phyloP scores from a whole-genome alignment of 2,113 vertebrate species.

The Silurus meridionalis region DNA sequence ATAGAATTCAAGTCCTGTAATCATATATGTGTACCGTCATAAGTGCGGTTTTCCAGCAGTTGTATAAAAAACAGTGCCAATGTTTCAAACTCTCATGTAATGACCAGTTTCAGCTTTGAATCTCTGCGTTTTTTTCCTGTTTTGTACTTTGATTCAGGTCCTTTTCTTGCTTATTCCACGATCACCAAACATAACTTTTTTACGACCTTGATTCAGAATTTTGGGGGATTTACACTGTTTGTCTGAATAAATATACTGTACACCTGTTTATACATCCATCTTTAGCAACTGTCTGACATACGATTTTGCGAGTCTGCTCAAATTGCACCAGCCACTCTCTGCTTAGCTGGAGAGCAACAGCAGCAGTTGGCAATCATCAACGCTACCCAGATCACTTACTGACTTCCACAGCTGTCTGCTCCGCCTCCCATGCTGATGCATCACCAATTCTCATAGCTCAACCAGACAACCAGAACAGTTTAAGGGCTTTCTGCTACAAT shows the following conservation, averaged over 20 bases:
- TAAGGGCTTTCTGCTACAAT: neutral
- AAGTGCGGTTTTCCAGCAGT: neutral
- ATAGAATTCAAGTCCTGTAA: neutral
- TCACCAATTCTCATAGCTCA: too few relatives aligned
- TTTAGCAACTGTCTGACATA: neutral
- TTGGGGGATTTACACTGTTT: neutral
- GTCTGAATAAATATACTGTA: neutral
- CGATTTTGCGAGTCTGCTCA: neutral
- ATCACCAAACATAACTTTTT: neutral
- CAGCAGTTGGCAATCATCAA: too few relatives aligned
- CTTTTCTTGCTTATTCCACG: neutral
- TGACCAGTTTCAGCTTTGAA: neutral
- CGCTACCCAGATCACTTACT: too few relatives aligned
- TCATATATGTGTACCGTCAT: neutral
- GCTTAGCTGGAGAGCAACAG: too few relatives aligned
- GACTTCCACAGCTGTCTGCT: too few relatives aligned
- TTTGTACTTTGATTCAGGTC: neutral
- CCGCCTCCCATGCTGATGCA: too few relatives aligned
- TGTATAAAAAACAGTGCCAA: neutral
- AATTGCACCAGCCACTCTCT: too few relatives aligned
- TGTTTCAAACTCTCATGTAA: neutral
- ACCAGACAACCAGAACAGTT: too few relatives aligned
- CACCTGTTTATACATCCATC: neutral
- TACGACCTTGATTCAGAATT: neutral
- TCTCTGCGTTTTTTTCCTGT: neutral